These are phyloP conservation scores for Corticium candelabrum DNA, from an alignment of 37 sponge, comb jelly and placozoan species.

Conservation along the genomic window DNA sequence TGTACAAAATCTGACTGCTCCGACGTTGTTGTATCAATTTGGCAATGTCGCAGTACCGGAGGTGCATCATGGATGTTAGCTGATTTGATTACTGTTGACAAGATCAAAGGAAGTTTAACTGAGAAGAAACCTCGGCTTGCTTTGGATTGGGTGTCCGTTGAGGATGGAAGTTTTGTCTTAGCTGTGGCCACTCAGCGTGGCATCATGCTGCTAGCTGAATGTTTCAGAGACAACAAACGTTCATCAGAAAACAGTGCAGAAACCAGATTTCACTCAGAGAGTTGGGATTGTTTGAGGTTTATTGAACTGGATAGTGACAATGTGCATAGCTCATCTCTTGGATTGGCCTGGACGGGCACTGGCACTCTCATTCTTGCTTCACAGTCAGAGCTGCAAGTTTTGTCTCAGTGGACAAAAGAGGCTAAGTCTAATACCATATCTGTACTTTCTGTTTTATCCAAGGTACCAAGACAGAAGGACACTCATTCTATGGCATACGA, in stretches of 20 bases:
- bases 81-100: background rate
- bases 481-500: background rate
- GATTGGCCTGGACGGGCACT: background rate
- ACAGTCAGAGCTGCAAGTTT: background rate
- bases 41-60: background rate
- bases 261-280: background rate
- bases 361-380: background rate
- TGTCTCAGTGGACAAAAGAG: background rate
- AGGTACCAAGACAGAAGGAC: background rate
- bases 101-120: too few species aligned
- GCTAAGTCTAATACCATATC: too few species aligned
- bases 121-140: background rate
- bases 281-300: background rate
- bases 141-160: conserved; percentile 11
- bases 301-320: background rate
- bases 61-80: background rate
- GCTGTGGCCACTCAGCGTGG: background rate
- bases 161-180: conserved; percentile 6
- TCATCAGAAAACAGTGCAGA: background rate
- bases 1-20: background rate
- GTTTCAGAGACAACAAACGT: background rate
- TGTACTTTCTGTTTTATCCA: too few species aligned
- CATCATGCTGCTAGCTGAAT: background rate
- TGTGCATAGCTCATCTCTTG: background rate
- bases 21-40: background rate